Evolutionary conservation across 2,797 vertebrate genomes (phyloP), one percentile per base, ranked within the genome.

Genomic region (Peromyscus nudipes): DNA sequence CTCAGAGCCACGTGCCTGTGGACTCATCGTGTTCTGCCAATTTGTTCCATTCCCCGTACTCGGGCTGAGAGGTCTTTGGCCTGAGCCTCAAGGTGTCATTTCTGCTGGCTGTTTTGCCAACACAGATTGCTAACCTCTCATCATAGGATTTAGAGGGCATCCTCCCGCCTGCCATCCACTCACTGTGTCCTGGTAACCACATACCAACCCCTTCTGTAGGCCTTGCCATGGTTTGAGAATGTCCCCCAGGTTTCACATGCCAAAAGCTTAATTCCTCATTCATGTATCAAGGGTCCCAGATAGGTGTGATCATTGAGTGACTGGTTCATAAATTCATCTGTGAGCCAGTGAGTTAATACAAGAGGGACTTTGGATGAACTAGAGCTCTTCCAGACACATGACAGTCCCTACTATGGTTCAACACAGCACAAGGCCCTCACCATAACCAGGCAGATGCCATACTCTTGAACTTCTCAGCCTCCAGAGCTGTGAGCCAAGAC

Each of bases 21-120:
- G 64, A 6, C 10, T 2, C 1, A 0, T 0, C 1, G 1, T 1
- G 7, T 2, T 1, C 64, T 19, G 31, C 57, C 34, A 4, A 0
- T 1, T n/a, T 40, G 1, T 17, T 29, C 16, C n/a, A 3, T 49
- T 43, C 65, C 14, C 1, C n/a, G 19, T 6, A 1, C 65, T 23
- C 31, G 12, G 81, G 19, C 13, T 14, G 3, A 16, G 4, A 76
- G 52, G 49, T 31, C 6, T 62, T 55, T 57, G 71, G 43, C 71
- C 37, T 52, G 62, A 16, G 60, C 76, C 43, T 76, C 64, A 21
- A 67, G n/a, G 12, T 46, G 34, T 87, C 84, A 7, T 52, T 52
- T 81, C 81, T 77, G 2, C 13, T 8, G 17, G 4, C n/a, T 25
- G 25, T 84, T 65, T 89, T 57, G 31, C 77, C 89, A 46, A 40